Base-by-base conservation (phyloP, 2,888 invertebrate species). In the Nomada goodeniana region DNA sequence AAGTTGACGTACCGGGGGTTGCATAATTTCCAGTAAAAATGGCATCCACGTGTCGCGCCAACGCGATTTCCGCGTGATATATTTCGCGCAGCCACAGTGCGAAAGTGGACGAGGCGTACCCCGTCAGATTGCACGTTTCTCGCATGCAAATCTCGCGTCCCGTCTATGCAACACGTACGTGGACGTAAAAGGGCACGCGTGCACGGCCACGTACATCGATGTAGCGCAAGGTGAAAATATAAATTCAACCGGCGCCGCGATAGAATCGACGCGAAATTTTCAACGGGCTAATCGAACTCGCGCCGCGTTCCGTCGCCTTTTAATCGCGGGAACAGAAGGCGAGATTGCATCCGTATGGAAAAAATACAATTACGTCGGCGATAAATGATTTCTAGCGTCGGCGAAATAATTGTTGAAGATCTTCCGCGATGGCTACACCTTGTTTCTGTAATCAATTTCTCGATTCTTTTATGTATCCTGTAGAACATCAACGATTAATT, bases 21-120 rank as follows among this genome's bases (percentile, higher is more conserved):
- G 26, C 67, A 36, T 64, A 72, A 76, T 69, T 50, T 55, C 42
- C 50, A 72, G 64, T 29, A 47, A 81, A 82, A 76, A 47, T 11
- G 55, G 42, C 57, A 53, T n/a, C 47, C 61, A 44, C 67, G 47
- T 64, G 60, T 65, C 50, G 59, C 70, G 47, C 55, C 68, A 44
- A 36, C 50, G 11, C 67, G 80, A 44, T 64, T 76, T 52, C 55
- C 61, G 65, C 70, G 36, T 55, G 70, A 82, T 77, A 78, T 77
- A 74, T 65, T 61, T 65, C 53, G 13, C 18, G 15, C 11, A 11
- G 23, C 65, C 20, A 20, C 2, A 47, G 44, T 36, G 55, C 65
- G 63, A 69, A 65, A 60, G 42, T 23, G 64, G 64, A 67, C 36
- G 53, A 68, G 53, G 10, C 11, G 13, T 53, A 23, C 13, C n/a